Percentiles rank a stretch among this genome's conserved stretches.
Conservation (phyloP, 2,113 vertebrate genomes). For the Oophaga pumilio region DNA sequence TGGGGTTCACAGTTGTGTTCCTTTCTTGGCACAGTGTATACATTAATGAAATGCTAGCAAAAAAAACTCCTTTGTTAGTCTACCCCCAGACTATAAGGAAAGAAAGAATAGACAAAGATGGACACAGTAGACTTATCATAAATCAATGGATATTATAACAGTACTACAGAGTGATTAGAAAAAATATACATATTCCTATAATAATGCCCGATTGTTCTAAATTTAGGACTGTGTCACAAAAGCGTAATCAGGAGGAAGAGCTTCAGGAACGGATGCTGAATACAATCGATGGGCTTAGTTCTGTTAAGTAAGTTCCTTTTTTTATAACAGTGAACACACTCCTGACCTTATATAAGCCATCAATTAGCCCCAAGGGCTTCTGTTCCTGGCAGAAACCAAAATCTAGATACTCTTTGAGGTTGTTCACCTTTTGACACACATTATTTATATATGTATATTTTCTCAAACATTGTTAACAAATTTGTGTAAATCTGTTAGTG, state of each 20-base stretch:
- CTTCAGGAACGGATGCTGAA: constrained; percentile 91
- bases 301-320: constrained; percentile 78
- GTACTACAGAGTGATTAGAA: neutral
- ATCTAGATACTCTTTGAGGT: no score
- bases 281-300: constrained; percentile 91
- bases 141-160: neutral
- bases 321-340: neutral
- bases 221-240: constrained; percentile 86
- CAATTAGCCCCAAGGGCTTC: no score
- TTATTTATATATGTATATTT: no score
- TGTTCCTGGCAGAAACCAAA: no score
- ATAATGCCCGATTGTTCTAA: neutral
- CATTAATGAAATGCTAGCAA: neutral
- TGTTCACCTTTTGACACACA: no score
- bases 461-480: no score
- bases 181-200: neutral
- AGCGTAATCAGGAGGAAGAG: constrained; percentile 89
- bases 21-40: neutral
- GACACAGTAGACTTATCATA: neutral
- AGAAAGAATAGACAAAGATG: neutral
- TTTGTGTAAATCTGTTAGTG: no score
- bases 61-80: neutral
- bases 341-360: no score
- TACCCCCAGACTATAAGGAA: neutral
- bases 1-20: neutral